These are phyloP conservation scores for Eurosta solidaginis DNA, from an alignment of 1,140 invertebrate species.

Conservation along the genomic window DNA sequence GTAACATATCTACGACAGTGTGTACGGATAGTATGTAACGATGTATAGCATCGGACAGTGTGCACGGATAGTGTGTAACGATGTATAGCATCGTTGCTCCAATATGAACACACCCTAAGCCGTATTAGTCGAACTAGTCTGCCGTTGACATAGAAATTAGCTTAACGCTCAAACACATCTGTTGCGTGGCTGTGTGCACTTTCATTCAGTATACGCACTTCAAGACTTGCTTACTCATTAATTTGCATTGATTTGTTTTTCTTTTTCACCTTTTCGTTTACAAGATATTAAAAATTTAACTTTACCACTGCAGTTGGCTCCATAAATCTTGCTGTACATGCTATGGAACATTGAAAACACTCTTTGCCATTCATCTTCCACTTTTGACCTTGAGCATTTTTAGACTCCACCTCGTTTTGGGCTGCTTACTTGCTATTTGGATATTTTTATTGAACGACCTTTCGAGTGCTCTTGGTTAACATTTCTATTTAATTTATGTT, in stretches of 20 bases:
- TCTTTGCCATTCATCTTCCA: not conserved
- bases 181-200: not conserved
- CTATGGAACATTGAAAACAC: too few relatives aligned
- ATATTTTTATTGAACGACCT: too few relatives aligned
- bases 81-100: too few relatives aligned
- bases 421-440: not conserved
- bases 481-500: too few relatives aligned
- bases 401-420: not conserved
- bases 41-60: too few relatives aligned
- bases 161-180: not conserved
- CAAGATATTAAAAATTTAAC: not conserved
- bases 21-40: too few relatives aligned
- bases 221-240: not conserved
- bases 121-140: not conserved
- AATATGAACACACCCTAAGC: too few relatives aligned
- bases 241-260: too few relatives aligned
- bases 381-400: not conserved
- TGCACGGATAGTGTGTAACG: too few relatives aligned
- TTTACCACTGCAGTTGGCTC: not conserved
- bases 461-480: too few relatives aligned
- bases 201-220: not conserved
- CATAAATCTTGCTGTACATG: not conserved
- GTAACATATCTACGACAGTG: too few relatives aligned
- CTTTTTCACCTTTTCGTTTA: not conserved
- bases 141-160: conserved; percentile 17